phyloP scores from a whole-genome alignment of 2,113 vertebrate genomes.

The Datnioides undecimradiatus region DNA sequence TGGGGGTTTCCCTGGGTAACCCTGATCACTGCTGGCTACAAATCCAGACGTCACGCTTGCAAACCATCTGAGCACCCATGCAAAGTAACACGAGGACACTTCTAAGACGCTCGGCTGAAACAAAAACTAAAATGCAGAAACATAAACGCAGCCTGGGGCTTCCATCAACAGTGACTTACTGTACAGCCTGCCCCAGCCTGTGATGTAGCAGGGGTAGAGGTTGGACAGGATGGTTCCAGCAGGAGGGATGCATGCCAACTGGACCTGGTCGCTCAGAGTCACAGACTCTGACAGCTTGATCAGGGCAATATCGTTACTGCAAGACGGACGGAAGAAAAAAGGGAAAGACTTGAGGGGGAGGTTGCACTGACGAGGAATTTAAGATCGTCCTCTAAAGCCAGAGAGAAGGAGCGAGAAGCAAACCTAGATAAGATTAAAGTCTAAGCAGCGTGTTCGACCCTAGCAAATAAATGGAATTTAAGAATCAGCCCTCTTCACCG shows the following conservation, averaged over 20 bases:
- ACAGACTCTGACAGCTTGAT: conserved; percentile 85
- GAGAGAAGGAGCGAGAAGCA: conserved; percentile 10
- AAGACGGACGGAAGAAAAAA: conserved; percentile 13
- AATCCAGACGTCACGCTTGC: conserved; percentile 9
- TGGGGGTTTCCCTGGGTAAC: conserved; percentile 27
- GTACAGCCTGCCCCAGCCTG: conserved; percentile 85
- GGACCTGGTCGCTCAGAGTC: conserved; percentile 78
- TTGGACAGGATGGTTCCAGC: conserved; percentile 78
- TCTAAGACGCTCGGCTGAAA: background rate
- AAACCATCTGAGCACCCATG: background rate
- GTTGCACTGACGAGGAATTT: conserved; percentile 35
- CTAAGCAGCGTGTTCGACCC: conserved; percentile 1
- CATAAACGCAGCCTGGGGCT: background rate
- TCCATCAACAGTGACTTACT: conserved; percentile 74
- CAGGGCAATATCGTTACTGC: conserved; percentile 85
- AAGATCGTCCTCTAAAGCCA: conserved; percentile 11
- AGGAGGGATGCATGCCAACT: conserved; percentile 82
- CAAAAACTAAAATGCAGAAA: background rate
- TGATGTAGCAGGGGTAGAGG: conserved; percentile 85
- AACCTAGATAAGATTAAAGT: background rate
- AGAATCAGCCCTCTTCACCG: conserved; percentile 3
- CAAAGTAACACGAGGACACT: conserved; percentile 2
- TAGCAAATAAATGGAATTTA: conserved; percentile 23
- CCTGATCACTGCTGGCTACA: background rate
- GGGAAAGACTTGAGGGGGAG: background rate